Conservation (phyloP, 2,797 vertebrate species). For the Molossus molossus region DNA sequence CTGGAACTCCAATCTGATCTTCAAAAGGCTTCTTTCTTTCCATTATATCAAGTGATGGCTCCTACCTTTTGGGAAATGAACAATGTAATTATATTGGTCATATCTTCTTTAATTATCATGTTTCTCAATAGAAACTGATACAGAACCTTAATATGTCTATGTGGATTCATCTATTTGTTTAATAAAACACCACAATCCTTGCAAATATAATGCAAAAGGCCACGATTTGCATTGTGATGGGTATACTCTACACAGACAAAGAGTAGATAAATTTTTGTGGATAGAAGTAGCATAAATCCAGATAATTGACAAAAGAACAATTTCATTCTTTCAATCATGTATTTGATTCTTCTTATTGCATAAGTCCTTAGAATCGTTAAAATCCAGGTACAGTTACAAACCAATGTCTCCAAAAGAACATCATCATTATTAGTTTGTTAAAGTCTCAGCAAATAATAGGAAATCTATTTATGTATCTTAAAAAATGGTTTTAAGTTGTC, state of each 20-base stretch:
- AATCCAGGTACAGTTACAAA: neutral
- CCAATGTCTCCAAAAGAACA: neutral
- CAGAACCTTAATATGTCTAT: neutral
- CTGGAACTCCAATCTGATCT: neutral
- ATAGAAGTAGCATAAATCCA: neutral
- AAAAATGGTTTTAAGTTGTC: slow-evolving; percentile 64
- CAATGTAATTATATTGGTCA: neutral
- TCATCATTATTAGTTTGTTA: slow-evolving; percentile 37
- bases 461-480: slow-evolving; percentile 51
- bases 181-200: slow-evolving; percentile 45
- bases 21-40: slow-evolving; percentile 26
- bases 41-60: neutral
- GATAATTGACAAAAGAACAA: slow-evolving; percentile 8
- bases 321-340: slow-evolving; percentile 3
- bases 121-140: slow-evolving; percentile 33
- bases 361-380: slow-evolving; percentile 20
- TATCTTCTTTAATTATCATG: neutral
- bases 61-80: slow-evolving; percentile 3
- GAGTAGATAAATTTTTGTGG: neutral
- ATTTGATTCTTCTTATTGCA: slow-evolving; percentile 44
- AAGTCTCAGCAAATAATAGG: slow-evolving; percentile 17
- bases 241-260: neutral
- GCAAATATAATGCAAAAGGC: slow-evolving; percentile 33
- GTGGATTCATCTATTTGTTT: slow-evolving; percentile 42
- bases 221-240: neutral